These are phyloP conservation scores for Cephus runcator DNA, from an alignment of 2,888 invertebrate species.

Conservation along the genomic window DNA sequence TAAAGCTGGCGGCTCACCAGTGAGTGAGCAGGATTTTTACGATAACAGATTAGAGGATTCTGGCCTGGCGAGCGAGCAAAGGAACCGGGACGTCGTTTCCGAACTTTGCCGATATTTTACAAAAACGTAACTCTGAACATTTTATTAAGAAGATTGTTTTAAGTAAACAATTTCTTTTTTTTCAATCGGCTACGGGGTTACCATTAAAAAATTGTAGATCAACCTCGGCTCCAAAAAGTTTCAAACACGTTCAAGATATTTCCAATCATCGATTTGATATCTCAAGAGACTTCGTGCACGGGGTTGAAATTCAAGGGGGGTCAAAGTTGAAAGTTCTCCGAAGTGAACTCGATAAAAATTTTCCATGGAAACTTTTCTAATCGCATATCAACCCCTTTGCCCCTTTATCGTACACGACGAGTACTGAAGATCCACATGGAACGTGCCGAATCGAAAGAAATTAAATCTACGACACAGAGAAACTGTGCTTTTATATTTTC, in stretches of 20 bases:
- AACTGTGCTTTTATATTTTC: neutral
- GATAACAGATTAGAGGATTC: constrained; percentile 57
- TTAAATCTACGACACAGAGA: neutral
- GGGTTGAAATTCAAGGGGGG: neutral
- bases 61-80: constrained; percentile 30
- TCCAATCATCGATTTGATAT: neutral
- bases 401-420: neutral
- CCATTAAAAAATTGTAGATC: neutral
- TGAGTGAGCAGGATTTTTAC: constrained; percentile 51
- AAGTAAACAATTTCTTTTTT: too few relatives aligned
- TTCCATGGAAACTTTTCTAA: neutral
- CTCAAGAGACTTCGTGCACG: neutral
- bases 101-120: constrained; percentile 14
- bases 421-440: neutral
- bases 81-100: constrained; percentile 28
- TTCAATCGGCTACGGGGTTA: neutral
- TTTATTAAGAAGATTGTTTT: neutral
- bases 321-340: neutral
- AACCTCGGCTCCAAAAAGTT: neutral
- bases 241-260: neutral
- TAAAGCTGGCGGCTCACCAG: constrained; percentile 42
- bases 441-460: neutral
- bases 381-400: neutral
- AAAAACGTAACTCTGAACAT: neutral
- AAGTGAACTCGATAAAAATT: neutral